These are phyloP conservation scores for Drosophila setifemur DNA, from an alignment of 1,140 invertebrate species.

Conservation along the genomic window DNA sequence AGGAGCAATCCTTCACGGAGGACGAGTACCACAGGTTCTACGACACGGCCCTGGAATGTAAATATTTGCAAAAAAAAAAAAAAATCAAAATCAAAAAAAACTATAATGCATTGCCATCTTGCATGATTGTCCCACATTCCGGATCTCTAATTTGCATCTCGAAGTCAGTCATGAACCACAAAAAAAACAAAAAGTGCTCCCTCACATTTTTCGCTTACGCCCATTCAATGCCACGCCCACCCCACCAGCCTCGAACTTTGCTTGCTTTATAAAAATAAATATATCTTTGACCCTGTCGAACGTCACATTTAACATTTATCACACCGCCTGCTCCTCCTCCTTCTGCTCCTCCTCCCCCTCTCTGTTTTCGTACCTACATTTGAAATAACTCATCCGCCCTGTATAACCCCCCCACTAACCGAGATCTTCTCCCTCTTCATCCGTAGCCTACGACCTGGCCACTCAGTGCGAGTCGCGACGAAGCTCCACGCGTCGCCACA, in stretches of 20 bases:
- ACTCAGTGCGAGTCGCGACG: constrained; percentile 89
- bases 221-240: neutral
- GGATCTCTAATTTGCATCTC: constrained; percentile 33
- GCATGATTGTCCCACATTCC: constrained; percentile 18
- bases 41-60: constrained; percentile 90
- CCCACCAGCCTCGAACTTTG: neutral
- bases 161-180: constrained; percentile 3
- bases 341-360: neutral
- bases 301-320: constrained; percentile 33
- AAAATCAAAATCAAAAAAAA: constrained; percentile 3
- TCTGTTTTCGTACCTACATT: constrained; percentile 6
- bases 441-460: constrained; percentile 89
- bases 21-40: constrained; percentile 90
- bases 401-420: constrained; percentile 28
- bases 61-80: constrained; percentile 62
- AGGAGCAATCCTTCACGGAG: constrained; percentile 84
- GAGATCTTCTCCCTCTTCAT: neutral
- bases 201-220: no score
- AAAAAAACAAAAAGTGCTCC: no score
- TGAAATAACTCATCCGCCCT: constrained; percentile 14
- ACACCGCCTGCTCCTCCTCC: neutral
- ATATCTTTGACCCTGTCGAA: constrained; percentile 3
- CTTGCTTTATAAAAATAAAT: constrained; percentile 23
- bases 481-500: constrained; percentile 88
- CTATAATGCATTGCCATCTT: constrained; percentile 17